phyloP scores from a whole-genome alignment of 2,888 invertebrate genomes.

The Rutpela maculata region DNA sequence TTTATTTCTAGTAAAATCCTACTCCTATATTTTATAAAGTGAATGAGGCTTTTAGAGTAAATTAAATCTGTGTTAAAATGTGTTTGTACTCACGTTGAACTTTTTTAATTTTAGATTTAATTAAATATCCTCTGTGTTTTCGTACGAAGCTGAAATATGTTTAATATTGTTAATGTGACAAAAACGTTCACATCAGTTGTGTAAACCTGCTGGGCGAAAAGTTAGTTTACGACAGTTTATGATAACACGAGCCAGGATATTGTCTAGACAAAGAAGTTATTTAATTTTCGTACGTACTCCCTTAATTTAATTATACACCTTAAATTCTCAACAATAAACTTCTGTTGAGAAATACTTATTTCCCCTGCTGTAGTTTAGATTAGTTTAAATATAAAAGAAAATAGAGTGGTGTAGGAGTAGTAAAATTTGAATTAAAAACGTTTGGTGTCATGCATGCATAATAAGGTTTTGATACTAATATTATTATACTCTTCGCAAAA shows the following conservation, averaged over 20 bases:
- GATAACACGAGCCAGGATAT: slow-evolving; percentile 1
- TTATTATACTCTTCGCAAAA: too few species aligned
- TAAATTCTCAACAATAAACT: not conserved
- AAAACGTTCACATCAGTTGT: slow-evolving; percentile 23
- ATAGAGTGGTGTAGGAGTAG: not conserved
- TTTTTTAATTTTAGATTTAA: slow-evolving; percentile 18
- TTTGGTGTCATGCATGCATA: not conserved
- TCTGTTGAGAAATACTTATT: not conserved
- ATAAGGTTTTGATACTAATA: too few species aligned
- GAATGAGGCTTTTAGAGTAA: not conserved
- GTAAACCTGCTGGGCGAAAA: slow-evolving; percentile 16
- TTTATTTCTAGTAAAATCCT: not conserved
- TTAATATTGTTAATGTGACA: slow-evolving; percentile 24
- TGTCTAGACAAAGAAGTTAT: slow-evolving; percentile 23
- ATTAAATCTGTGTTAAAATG: not conserved
- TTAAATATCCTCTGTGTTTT: slow-evolving; percentile 12
- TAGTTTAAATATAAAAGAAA: not conserved
- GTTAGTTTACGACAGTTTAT: slow-evolving; percentile 26
- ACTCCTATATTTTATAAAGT: not conserved
- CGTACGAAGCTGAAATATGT: slow-evolving; percentile 8
- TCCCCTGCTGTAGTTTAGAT: not conserved
- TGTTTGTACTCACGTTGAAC: not conserved
- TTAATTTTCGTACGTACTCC: slow-evolving; percentile 15
- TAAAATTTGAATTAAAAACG: not conserved
- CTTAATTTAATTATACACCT: slow-evolving; percentile 4